A percentile compares a stretch with the other conserved stretches of the same genome.
phyloP scores from a whole-genome alignment of 2,888 invertebrate species.

The Lycophotia porphyrea region DNA sequence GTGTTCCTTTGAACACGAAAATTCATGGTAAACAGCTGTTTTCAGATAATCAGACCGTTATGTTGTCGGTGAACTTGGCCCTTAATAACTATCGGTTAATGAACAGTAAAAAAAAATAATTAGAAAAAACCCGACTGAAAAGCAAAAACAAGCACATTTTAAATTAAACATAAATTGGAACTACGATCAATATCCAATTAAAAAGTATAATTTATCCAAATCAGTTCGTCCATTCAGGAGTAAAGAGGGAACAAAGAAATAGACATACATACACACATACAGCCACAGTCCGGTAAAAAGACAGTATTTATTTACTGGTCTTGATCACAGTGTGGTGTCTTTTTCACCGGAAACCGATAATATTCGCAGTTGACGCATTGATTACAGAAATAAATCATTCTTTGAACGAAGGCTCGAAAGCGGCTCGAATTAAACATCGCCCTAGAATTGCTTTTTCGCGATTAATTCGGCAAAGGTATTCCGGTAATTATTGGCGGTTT shows the following conservation, averaged over 20 bases:
- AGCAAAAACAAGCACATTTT: neutral
- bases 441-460: slow-evolving; percentile 71
- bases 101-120: no score
- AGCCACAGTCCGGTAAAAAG: neutral
- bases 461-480: slow-evolving; percentile 63
- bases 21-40: no score
- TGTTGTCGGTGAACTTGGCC: no score
- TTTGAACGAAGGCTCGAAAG: slow-evolving; percentile 66
- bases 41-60: no score
- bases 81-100: neutral
- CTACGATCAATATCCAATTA: no score
- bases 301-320: neutral
- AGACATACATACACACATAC: neutral
- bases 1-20: no score
- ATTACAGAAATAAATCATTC: slow-evolving; percentile 77
- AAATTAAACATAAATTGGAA: neutral
- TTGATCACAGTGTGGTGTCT: slow-evolving; percentile 1
- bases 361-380: slow-evolving; percentile 71
- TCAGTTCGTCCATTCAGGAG: neutral
- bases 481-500: slow-evolving; percentile 62
- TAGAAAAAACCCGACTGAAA: neutral
- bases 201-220: neutral
- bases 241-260: neutral
- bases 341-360: slow-evolving; percentile 55
- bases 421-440: slow-evolving; percentile 69